Conservation (phyloP, 1,140 invertebrate genomes). For the Drosophila repleta region DNA sequence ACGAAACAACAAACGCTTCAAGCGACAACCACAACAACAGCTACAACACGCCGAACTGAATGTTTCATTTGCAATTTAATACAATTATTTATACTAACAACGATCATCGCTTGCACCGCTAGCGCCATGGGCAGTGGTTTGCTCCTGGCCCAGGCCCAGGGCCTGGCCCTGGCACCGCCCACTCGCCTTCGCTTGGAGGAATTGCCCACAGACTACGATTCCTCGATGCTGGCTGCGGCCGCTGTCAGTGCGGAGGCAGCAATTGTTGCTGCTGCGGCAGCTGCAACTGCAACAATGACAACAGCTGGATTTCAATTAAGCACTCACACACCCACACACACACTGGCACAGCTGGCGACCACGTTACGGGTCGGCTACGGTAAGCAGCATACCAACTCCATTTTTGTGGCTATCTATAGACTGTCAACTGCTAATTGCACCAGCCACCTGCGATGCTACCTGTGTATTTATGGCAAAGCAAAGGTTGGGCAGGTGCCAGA, state of each 20-base stretch:
- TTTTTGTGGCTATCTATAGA: not conserved
- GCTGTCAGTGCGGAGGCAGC: conserved; percentile 4
- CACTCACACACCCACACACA: conserved; percentile 22
- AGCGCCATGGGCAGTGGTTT: conserved; percentile 35
- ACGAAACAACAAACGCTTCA: conserved; percentile 24
- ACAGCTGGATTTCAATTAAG: conserved; percentile 30
- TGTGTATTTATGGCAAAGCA: not conserved
- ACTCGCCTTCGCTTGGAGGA: conserved; percentile 16
- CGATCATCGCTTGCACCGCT: conserved; percentile 54
- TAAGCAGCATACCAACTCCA: conserved; percentile 23
- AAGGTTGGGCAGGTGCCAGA: no score
- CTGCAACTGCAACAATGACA: conserved; percentile 12
- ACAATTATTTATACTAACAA: conserved; percentile 63
- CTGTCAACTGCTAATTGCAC: conserved; percentile 28
- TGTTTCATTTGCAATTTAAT: conserved; percentile 59
- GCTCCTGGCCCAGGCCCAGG: conserved; percentile 39
- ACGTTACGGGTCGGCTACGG: conserved; percentile 44
- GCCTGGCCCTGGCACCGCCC: not conserved
- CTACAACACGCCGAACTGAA: conserved; percentile 39
- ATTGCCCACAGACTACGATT: conserved; percentile 3
- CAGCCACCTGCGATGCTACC: not conserved
- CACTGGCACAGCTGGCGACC: conserved; percentile 26
- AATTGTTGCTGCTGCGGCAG: conserved; percentile 5
- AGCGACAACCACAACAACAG: conserved; percentile 18
- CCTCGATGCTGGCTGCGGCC: conserved; percentile 22